A percentile compares a stretch with the other conserved stretches of the same genome.
Conservation (phyloP, 2,797 vertebrate species). For the Neosilurus hyrtlii region DNA sequence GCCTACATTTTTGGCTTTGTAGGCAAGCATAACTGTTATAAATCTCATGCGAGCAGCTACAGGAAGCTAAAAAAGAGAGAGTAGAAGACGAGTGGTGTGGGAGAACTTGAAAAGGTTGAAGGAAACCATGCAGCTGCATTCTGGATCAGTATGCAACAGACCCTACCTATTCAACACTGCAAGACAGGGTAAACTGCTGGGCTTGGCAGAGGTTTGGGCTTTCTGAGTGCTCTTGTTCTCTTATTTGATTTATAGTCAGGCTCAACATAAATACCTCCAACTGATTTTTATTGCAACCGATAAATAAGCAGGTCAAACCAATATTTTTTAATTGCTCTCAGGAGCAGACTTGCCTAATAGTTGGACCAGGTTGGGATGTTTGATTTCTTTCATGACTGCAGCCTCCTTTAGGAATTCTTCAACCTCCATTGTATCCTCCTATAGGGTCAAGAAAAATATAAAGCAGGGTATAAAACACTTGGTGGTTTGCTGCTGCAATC, state of each 20-base stretch:
- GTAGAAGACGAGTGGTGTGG: too few relatives aligned
- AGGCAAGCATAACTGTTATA: too few relatives aligned
- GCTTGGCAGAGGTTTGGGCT: too few relatives aligned
- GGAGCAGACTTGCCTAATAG: constrained; percentile 81
- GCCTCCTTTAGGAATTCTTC: constrained; percentile 98
- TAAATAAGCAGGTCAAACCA: not conserved
- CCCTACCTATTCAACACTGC: too few relatives aligned
- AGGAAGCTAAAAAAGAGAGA: too few relatives aligned
- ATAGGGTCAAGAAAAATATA: constrained; percentile 44
- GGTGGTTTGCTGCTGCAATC: not conserved
- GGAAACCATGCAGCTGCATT: too few relatives aligned
- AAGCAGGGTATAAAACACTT: not conserved
- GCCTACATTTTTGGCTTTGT: too few relatives aligned
- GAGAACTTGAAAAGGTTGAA: too few relatives aligned
- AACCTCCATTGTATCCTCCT: constrained; percentile 99
- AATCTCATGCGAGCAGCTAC: too few relatives aligned
- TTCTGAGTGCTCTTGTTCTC: too few relatives aligned
- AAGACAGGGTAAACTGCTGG: too few relatives aligned
- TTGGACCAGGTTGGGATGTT: constrained; percentile 96
- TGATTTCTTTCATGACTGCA: constrained; percentile 98
- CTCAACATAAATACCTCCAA: not conserved
- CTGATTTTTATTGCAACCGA: not conserved
- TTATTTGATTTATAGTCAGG: not conserved
- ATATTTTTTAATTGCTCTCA: not conserved
- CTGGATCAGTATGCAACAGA: too few relatives aligned